These are phyloP conservation scores for Leptodactylus fallax DNA, from an alignment of 2,797 vertebrate genomes.

Conservation along the genomic window DNA sequence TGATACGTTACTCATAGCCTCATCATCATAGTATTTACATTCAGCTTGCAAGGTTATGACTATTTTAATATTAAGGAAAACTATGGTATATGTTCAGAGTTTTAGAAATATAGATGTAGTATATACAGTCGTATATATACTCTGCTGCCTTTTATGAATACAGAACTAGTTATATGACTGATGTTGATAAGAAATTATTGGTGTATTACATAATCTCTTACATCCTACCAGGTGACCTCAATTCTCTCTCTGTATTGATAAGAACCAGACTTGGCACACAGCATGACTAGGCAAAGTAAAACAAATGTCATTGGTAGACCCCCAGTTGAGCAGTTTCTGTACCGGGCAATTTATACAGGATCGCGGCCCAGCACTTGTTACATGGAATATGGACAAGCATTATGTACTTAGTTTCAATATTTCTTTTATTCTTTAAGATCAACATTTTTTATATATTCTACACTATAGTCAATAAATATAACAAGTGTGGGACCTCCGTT, in stretches of 20 bases:
- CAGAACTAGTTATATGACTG: no score
- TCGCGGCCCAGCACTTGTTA: neutral
- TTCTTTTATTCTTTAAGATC: no score
- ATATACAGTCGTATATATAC: no score
- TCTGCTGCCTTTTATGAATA: no score
- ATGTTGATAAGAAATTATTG: no score
- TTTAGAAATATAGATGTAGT: no score
- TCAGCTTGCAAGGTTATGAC: no score
- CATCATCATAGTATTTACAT: neutral
- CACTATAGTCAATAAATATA: no score
- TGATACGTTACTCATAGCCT: neutral
- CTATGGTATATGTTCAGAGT: no score
- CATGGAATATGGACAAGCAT: neutral
- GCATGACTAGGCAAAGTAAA: neutral
- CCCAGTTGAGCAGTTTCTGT: neutral
- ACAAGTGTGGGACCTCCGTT: no score
- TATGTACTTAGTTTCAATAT: neutral
- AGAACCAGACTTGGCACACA: neutral
- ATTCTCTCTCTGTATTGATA: neutral
- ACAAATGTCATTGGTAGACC: neutral
- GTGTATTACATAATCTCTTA: neutral
- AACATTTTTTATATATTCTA: no score
- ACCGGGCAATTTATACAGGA: neutral
- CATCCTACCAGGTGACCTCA: neutral
- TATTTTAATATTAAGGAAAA: no score